Conservation (phyloP, 2,797 vertebrate species). For the Cottoperca gobio region DNA sequence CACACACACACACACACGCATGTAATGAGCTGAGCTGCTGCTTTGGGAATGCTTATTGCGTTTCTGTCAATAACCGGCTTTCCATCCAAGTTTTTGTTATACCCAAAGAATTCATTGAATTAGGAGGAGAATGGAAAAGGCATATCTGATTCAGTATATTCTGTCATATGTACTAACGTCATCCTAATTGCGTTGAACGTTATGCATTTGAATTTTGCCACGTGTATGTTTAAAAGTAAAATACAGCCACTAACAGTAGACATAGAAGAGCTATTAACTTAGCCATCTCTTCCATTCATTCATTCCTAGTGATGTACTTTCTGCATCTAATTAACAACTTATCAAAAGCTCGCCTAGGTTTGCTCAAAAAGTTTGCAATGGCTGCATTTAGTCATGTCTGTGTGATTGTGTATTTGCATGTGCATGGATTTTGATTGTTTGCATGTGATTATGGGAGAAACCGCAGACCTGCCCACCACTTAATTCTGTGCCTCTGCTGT, state of each 20-base stretch:
- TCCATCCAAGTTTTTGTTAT: conserved; percentile 28
- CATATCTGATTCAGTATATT: conserved; percentile 25
- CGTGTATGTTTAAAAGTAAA: conserved; percentile 2
- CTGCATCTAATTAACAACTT: not conserved
- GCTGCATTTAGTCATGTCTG: not conserved
- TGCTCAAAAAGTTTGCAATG: not conserved
- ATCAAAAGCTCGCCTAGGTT: conserved; percentile 2
- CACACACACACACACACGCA: not conserved
- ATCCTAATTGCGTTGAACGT: conserved; percentile 1
- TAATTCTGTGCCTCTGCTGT: conserved; percentile 25
- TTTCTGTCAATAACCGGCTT: conserved; percentile 57
- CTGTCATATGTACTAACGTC: conserved; percentile 22
- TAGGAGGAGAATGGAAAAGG: conserved; percentile 17
- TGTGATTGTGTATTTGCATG: not conserved
- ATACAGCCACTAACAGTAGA: not conserved
- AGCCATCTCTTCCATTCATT: not conserved
- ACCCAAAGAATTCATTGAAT: conserved; percentile 45
- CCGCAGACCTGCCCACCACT: conserved; percentile 1
- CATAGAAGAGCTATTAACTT: conserved; percentile 1
- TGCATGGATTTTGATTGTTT: conserved; percentile 11
- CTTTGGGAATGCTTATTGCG: conserved; percentile 51
- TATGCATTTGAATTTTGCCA: conserved; percentile 11
- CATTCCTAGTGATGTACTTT: not conserved
- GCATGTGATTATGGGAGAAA: conserved; percentile 18
- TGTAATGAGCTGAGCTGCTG: conserved; percentile 53